Conservation (phyloP, 2,113 vertebrate species). For the Rhizomys pruinosus region DNA sequence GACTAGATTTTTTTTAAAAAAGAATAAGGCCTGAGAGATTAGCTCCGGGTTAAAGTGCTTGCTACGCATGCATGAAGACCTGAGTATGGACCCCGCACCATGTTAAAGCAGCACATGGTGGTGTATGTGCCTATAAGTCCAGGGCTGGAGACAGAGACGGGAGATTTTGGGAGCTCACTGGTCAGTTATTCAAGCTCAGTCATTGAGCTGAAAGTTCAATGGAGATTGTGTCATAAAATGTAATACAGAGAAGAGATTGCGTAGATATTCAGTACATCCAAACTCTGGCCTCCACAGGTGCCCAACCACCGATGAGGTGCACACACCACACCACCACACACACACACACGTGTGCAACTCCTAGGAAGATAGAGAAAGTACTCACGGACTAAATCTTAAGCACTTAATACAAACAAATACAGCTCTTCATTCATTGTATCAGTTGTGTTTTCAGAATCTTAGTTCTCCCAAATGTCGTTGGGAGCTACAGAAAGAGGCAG, state of each 20-base stretch:
- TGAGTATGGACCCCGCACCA: not conserved
- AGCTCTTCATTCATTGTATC: not conserved
- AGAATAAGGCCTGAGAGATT: not conserved
- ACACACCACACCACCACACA: not conserved
- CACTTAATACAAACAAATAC: not conserved
- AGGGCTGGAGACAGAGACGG: not conserved
- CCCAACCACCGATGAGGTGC: not conserved
- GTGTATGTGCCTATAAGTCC: not conserved
- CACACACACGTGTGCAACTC: not conserved
- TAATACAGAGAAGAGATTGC: not conserved
- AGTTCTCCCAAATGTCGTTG: not conserved
- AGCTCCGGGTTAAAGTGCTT: not conserved
- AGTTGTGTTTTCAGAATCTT: not conserved
- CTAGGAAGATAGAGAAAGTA: not conserved
- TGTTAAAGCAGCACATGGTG: not conserved
- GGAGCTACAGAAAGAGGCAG: not conserved
- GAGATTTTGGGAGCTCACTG: not conserved
- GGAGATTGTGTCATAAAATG: not conserved
- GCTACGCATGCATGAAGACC: not conserved
- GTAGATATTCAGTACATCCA: not conserved
- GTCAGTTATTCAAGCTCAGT: not conserved
- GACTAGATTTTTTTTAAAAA: too few species aligned
- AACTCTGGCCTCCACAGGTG: not conserved
- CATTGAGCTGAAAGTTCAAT: not conserved
- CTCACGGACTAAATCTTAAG: not conserved